Conservation (phyloP, 2,113 vertebrate genomes). For the Chaetodon auriga region DNA sequence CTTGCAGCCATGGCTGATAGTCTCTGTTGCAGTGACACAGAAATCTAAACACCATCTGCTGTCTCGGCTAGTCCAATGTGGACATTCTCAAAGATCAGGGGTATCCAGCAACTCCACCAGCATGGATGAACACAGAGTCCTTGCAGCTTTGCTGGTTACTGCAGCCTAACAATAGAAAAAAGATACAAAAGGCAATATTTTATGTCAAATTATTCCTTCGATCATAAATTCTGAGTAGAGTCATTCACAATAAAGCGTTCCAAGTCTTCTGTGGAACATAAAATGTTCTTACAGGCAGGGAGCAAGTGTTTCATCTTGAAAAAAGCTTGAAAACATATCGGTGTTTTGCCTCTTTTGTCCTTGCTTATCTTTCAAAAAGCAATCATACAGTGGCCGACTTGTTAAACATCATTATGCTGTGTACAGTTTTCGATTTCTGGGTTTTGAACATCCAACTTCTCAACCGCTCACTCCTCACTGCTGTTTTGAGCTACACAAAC, state of each 20-base stretch:
- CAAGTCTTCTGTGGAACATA: neutral
- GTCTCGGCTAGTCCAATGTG: conserved; percentile 8
- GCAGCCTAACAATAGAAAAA: too few species aligned
- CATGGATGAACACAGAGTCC: neutral
- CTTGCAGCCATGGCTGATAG: neutral
- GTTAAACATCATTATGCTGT: conserved; percentile 11
- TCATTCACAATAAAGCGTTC: neutral
- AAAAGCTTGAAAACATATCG: neutral
- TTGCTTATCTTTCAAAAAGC: conserved; percentile 19
- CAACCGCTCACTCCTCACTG: neutral
- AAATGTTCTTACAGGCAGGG: neutral
- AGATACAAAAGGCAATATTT: neutral
- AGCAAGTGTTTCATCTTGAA: neutral
- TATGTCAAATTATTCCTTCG: neutral
- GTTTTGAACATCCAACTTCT: neutral
- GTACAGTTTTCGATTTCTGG: neutral
- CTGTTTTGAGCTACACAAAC: conserved; percentile 2
- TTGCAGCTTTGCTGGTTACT: too few species aligned
- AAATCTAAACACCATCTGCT: conserved; percentile 29
- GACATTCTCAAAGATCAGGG: conserved; percentile 8
- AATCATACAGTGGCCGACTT: neutral
- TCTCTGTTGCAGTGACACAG: neutral
- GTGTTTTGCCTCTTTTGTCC: neutral
- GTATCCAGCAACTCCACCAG: neutral
- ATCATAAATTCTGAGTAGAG: neutral